phyloP scores from a whole-genome alignment of 2,888 invertebrate genomes.

The Noctuana brunneofusca region DNA sequence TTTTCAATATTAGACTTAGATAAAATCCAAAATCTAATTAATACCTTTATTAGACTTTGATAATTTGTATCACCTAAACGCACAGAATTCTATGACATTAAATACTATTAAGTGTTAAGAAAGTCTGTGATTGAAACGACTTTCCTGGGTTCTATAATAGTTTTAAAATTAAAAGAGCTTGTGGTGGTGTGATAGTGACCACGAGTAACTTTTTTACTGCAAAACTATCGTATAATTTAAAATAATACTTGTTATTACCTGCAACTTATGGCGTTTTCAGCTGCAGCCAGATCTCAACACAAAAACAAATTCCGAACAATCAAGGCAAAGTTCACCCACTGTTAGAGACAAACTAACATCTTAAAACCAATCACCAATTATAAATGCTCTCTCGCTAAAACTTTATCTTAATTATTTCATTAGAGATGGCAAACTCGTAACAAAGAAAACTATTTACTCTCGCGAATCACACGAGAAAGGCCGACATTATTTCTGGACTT shows the following conservation, averaged over 20 bases:
- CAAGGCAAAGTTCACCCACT: not conserved
- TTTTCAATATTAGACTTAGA: too few species aligned
- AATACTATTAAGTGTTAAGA: too few species aligned
- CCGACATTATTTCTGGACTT: slow-evolving; percentile 14
- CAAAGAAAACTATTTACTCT: slow-evolving; percentile 20
- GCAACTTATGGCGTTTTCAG: slow-evolving; percentile 12
- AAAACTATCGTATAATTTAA: not conserved
- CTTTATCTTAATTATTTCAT: slow-evolving; percentile 21
- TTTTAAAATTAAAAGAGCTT: too few species aligned
- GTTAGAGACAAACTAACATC: too few species aligned
- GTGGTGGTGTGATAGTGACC: too few species aligned
- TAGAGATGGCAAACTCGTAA: slow-evolving; percentile 6
- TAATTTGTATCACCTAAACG: too few species aligned
- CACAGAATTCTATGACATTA: too few species aligned
- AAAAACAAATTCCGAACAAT: not conserved
- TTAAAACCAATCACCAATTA: not conserved
- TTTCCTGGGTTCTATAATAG: too few species aligned
- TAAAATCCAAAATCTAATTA: too few species aligned
- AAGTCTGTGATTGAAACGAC: too few species aligned
- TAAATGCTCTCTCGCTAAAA: not conserved
- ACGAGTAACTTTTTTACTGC: too few species aligned
- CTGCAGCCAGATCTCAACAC: slow-evolving; percentile 10
- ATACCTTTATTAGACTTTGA: too few species aligned
- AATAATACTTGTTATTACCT: slow-evolving; percentile 11
- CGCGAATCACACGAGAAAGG: slow-evolving; percentile 19